These are phyloP conservation scores for Sitophilus oryzae DNA, from an alignment of 1,140 invertebrate species.

Conservation along the genomic window DNA sequence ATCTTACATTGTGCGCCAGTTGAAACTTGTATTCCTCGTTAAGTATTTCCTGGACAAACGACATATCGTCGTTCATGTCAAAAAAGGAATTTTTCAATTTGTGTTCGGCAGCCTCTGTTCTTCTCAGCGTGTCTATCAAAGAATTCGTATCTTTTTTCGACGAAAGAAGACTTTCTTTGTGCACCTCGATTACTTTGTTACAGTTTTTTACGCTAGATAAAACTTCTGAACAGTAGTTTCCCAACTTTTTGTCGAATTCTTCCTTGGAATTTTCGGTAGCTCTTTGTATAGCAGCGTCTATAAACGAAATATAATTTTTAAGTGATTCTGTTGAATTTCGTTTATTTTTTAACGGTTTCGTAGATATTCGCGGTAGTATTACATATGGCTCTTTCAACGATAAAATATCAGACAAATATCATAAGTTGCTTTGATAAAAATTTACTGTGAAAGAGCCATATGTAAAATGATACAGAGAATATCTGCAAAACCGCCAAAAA, in stretches of 20 bases:
- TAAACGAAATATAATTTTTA: too few relatives aligned
- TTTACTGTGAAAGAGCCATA: too few relatives aligned
- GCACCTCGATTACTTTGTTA: slow-evolving; percentile 46
- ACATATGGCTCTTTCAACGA: too few relatives aligned
- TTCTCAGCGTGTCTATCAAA: slow-evolving; percentile 45
- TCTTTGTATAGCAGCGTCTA: slow-evolving; percentile 16
- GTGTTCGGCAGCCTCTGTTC: slow-evolving; percentile 39
- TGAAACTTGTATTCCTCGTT: slow-evolving; percentile 36
- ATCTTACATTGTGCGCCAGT: slow-evolving; percentile 22
- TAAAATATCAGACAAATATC: too few relatives aligned
- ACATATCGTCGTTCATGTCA: slow-evolving; percentile 27
- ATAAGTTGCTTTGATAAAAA: too few relatives aligned
- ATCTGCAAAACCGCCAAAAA: too few relatives aligned
- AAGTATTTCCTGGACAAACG: slow-evolving; percentile 35
- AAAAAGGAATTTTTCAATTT: slow-evolving; percentile 35
- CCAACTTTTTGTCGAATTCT: slow-evolving; percentile 32
- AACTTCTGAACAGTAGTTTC: slow-evolving; percentile 46
- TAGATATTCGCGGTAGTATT: too few relatives aligned
- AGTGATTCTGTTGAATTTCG: too few relatives aligned
- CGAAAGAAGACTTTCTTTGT: slow-evolving; percentile 45
- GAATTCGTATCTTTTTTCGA: slow-evolving; percentile 45
- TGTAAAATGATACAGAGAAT: too few relatives aligned
- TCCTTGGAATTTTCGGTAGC: slow-evolving; percentile 16
- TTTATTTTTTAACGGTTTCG: too few relatives aligned
- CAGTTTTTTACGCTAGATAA: slow-evolving; percentile 48